Percentiles rank a stretch among this genome's conserved stretches.
These are phyloP conservation scores for Hyles vespertilio DNA, from an alignment of 1,140 invertebrate species.

Conservation along the genomic window DNA sequence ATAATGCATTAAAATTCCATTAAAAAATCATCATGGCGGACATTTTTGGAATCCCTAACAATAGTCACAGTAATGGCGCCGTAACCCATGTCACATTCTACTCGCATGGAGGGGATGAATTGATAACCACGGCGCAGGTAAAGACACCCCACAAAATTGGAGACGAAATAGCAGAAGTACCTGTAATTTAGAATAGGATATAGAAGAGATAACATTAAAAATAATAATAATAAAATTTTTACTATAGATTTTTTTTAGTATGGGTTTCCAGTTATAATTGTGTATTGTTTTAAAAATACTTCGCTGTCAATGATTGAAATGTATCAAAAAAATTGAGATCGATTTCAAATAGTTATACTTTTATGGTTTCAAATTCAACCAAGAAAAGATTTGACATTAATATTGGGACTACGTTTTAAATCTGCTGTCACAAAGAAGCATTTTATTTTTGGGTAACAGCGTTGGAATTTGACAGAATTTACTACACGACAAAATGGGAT, in stretches of 20 bases:
- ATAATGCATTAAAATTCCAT: no score
- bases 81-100: conserved; percentile 19
- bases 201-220: not conserved
- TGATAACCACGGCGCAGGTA: conserved; percentile 54
- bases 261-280: not conserved
- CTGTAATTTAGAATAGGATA: not conserved
- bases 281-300: not conserved
- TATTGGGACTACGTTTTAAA: no score
- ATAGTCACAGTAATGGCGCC: conserved; percentile 44
- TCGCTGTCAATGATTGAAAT: conserved; percentile 27
- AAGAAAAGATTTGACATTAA: no score
- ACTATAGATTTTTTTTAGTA: not conserved
- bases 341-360: not conserved
- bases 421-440: no score
- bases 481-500: no score
- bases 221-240: not conserved
- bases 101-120: conserved; percentile 49
- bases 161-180: not conserved
- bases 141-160: conserved; percentile 9
- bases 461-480: no score
- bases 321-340: not conserved
- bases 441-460: no score
- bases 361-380: no score
- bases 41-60: conserved; percentile 11
- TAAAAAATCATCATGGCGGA: no score